Percentiles rank a stretch among this genome's conserved stretches.
These are phyloP conservation scores for Lacerta agilis DNA, from an alignment of 2,797 vertebrate genomes.

Conservation along the genomic window DNA sequence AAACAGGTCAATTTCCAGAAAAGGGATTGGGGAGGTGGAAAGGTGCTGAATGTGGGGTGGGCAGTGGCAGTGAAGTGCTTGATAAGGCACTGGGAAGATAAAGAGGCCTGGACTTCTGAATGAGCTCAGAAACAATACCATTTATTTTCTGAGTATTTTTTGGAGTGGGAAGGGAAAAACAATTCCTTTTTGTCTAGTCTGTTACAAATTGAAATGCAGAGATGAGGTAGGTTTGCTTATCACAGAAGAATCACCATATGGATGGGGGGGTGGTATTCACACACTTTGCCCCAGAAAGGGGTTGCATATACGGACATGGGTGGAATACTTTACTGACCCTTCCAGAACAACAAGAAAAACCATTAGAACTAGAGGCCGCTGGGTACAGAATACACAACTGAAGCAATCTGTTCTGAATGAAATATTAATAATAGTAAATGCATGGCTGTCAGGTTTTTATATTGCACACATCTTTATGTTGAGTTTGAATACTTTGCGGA, in stretches of 20 bases:
- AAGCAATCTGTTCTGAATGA: conserved; percentile 70
- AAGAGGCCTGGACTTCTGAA: background rate
- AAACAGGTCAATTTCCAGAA: background rate
- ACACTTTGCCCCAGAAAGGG: background rate
- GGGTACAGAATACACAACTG: conserved; percentile 49
- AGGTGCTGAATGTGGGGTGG: too few relatives aligned
- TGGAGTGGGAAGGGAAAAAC: background rate
- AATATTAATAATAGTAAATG: conserved; percentile 67
- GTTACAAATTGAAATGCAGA: background rate
- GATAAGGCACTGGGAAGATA: background rate
- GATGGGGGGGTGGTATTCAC: background rate
- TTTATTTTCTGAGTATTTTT: background rate
- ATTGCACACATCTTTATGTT: background rate
- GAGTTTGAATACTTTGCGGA: conserved; percentile 27
- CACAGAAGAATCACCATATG: background rate
- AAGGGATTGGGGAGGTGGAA: background rate
- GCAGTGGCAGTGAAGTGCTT: background rate
- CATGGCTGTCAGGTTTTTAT: conserved; percentile 51
- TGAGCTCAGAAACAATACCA: background rate
- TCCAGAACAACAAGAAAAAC: conserved; percentile 23
- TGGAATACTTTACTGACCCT: conserved; percentile 44
- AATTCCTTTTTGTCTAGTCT: background rate
- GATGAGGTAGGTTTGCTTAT: background rate
- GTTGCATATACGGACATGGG: conserved; percentile 32
- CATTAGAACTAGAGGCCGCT: conserved; percentile 28